Base-by-base conservation (phyloP, 2,888 invertebrate genomes). In the Penaeus monodon region DNA sequence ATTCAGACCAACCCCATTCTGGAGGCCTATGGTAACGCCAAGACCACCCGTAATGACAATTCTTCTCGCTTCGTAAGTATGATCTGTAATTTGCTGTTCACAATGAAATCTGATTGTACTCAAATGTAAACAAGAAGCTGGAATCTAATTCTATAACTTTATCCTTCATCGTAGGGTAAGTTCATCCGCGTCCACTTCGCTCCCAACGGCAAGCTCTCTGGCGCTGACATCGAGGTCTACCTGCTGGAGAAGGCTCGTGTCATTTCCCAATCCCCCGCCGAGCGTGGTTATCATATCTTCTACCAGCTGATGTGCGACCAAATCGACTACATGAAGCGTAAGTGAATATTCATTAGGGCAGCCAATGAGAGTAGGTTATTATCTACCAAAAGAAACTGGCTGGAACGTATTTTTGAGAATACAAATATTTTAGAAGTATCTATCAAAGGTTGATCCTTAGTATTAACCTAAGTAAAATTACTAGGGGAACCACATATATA, bases 161-260 rank as follows among this genome's bases (percentile, higher is more conserved):
- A 14, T 17, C 57, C 0, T 20, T 57, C 17, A 57, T 57, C 57
- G 3, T 20, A 97, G 97, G 98, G 98, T 96, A 99, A 99, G 96
- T 99, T 99, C 96, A 99, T 99, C 95, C 98, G 99, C 95, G 99
- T 99, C 93, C 99, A 99, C 94, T 99, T 99, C 94, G 99, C 99
- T 91, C 97, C 97, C 91, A 96, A 96, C 94, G 99, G 99, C 94
- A 99, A 99, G 96, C 95, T 99, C 94, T 99, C 99, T 93, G 99
- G 99, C 95, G 99, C 99, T 94, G 99, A 99, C 94, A 99, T 99
- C 94, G 99, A 99, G 94, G 98, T 98, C 92, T 99, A 99, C 94
- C 95, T 99, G 94, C 95, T 99, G 93, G 99, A 99, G 94, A 99
- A 99, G 94, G 99, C 99, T 93, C 98, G 99, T 96, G 99, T 99